A percentile compares a stretch with the other conserved stretches of the same genome.
These are phyloP conservation scores for Myopa tessellatipennis DNA, from an alignment of 2,888 invertebrate species.

Conservation along the genomic window DNA sequence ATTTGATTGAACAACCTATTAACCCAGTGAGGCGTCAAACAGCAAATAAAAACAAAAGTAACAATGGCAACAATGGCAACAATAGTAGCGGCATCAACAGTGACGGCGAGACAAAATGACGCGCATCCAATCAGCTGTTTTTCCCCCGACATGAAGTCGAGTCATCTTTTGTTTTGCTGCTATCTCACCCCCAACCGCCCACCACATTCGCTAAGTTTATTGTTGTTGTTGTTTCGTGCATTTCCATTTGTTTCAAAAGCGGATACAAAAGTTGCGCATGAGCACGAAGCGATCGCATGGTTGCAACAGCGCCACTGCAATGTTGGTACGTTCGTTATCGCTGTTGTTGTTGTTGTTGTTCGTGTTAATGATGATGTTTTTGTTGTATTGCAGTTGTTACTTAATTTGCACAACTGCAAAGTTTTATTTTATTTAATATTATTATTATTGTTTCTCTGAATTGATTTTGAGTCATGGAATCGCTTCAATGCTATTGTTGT, in stretches of 20 bases:
- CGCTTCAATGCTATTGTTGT: too few relatives aligned
- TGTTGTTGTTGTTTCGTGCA: too few relatives aligned
- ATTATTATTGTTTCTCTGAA: too few relatives aligned
- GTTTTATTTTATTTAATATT: too few relatives aligned
- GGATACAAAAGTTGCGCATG: background rate
- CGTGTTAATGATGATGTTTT: too few relatives aligned
- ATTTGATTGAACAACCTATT: background rate
- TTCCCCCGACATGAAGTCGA: background rate
- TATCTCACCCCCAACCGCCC: too few relatives aligned
- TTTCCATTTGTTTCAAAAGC: too few relatives aligned
- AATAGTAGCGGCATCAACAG: background rate
- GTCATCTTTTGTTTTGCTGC: too few relatives aligned
- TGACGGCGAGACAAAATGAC: background rate
- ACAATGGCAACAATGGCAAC: background rate
- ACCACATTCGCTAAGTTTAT: too few relatives aligned
- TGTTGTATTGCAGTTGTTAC: background rate
- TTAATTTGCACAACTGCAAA: background rate
- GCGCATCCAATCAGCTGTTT: background rate
- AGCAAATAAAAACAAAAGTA: background rate
- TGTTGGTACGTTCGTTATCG: background rate
- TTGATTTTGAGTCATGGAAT: too few relatives aligned
- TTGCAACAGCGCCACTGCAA: background rate
- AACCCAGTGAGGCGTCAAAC: constrained; percentile 11
- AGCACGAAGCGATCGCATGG: background rate
- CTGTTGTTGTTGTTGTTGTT: background rate